Evolutionary conservation across 2,888 invertebrate genomes (phyloP).

Genomic region (Acanthosepion lycidas): DNA sequence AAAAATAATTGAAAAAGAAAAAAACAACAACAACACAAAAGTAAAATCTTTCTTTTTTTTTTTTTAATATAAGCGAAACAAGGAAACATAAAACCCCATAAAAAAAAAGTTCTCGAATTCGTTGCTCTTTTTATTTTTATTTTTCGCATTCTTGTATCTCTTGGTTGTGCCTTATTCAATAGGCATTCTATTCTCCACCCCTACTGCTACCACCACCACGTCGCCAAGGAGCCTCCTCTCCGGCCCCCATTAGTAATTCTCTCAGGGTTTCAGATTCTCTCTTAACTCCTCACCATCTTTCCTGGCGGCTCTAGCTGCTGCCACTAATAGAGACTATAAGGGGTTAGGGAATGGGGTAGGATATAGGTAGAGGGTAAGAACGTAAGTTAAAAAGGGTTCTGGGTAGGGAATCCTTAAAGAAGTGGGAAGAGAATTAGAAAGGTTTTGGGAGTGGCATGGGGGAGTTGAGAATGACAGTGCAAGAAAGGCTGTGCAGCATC

Average conservation of each 20-base stretch:
- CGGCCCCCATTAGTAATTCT: not conserved
- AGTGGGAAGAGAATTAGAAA: not conserved
- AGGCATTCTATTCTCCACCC: not conserved
- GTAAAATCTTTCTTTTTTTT: no score
- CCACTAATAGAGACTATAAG: not conserved
- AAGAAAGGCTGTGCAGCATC: not conserved
- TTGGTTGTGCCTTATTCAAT: not conserved
- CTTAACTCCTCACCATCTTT: not conserved
- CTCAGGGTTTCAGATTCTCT: not conserved
- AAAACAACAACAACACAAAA: no score
- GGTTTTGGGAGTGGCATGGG: not conserved
- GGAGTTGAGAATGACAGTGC: not conserved
- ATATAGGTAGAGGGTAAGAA: no score
- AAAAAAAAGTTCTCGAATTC: not conserved
- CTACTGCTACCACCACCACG: not conserved
- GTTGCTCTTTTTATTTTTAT: not conserved
- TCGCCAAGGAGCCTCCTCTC: not conserved
- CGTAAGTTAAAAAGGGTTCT: not conserved
- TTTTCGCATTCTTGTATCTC: not conserved
- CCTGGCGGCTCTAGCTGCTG: not conserved
- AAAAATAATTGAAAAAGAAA: no score
- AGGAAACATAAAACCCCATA: not conserved
- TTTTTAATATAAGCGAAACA: no score
- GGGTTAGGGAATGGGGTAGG: not conserved
- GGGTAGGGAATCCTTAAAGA: not conserved